Evolutionary conservation across 2,888 invertebrate species (phyloP).

Genomic region (Rotaria socialis): DNA sequence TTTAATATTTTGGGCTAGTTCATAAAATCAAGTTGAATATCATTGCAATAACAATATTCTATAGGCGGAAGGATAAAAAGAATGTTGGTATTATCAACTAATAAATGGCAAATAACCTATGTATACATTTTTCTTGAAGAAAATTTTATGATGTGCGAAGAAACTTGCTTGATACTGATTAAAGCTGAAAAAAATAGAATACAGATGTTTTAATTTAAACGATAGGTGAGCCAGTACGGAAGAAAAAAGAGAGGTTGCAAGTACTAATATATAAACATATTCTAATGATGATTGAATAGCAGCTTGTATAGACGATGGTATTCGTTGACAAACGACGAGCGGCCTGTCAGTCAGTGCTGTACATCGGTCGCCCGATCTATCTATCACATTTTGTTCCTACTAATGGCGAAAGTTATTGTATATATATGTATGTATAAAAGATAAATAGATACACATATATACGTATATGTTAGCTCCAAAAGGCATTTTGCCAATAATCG

Average conservation of each 20-base stretch:
- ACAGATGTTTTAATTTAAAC: background rate
- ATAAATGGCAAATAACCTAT: background rate
- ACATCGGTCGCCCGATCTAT: background rate
- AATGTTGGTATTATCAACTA: background rate
- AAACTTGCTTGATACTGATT: background rate
- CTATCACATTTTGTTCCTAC: background rate
- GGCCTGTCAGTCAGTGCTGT: background rate
- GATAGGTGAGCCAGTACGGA: background rate
- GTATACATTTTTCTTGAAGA: no score
- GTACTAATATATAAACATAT: background rate
- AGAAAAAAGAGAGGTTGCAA: background rate
- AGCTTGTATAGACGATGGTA: background rate
- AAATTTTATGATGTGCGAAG: background rate
- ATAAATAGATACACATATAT: no score
- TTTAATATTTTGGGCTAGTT: no score
- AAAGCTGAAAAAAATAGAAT: background rate
- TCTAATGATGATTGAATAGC: slow-evolving; percentile 9
- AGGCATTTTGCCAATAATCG: background rate
- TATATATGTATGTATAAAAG: no score
- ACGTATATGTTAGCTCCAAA: background rate
- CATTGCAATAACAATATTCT: no score
- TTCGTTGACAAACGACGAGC: background rate
- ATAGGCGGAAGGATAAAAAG: background rate
- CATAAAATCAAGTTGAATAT: no score
- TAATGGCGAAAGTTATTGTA: background rate